Evolutionary conservation across 2,888 invertebrate genomes (phyloP), one percentile per base, ranked within the genome.

Genomic region (Melanostoma scalare): DNA sequence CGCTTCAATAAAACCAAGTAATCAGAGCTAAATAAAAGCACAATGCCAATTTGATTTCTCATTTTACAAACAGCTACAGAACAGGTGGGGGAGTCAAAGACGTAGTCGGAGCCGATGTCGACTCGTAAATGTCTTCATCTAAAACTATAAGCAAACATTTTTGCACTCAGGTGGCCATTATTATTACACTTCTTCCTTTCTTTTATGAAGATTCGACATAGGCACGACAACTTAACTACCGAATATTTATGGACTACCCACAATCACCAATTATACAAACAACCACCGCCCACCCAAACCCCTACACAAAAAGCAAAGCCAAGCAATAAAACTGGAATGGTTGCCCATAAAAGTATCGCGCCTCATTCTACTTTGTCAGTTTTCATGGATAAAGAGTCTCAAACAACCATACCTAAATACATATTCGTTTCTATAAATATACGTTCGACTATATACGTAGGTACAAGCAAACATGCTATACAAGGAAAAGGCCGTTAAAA

Each of bases 151-250:
- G 72, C 72, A 67, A 72, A 72, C 10, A 71, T 67, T 46, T 50
- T 52, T 42, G 2, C 55, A 46, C 63, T 40, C 6, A n/a, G 36
- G n/a, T 38, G 10, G 5, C 76, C 50, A 55, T 73, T 72, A 48
- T 73, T 61, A 68, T 77, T 68, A 68, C 55, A 60, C 53, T 75
- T 20, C 20, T 46, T 53, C 10, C 67, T 81, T 67, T 60, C 71
- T 67, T 76, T 72, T 61, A 72, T 46, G 58, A 82, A 73, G 73
- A 78, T 82, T 78, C 65, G 82, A 78, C 78, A 78, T 60, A 82
- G 78, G 77, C 82, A 82, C 82, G 82, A 82, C 82, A 82, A 82
- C 82, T 74, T 69, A 82, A 82, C 78, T 73, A 78, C 78, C 78
- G 46, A 74, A 78, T 82, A 78, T 82, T 82, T 82, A 82, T 82